Conservation (phyloP, 2,797 vertebrate genomes). For the Lithobates sylvaticus region DNA sequence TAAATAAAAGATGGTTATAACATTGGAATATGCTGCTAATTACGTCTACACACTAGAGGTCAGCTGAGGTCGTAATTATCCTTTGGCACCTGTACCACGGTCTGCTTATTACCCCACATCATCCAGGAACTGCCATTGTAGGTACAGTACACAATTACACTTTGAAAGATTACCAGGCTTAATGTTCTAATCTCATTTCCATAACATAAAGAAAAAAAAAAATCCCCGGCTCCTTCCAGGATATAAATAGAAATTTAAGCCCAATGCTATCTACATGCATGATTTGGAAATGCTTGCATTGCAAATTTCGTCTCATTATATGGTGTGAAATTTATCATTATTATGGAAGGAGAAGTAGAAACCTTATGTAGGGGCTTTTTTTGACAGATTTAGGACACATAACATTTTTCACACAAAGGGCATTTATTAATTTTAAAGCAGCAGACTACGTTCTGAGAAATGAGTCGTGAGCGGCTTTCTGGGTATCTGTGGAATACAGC, state of each 20-base stretch:
- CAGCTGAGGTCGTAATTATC: slow-evolving; percentile 33
- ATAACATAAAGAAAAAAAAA: slow-evolving; percentile 42
- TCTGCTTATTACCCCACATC: background rate
- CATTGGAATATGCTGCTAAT: background rate
- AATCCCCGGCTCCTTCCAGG: slow-evolving; percentile 25
- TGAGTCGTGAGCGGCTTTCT: slow-evolving; percentile 22
- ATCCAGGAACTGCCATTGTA: background rate
- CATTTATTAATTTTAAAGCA: slow-evolving; percentile 62
- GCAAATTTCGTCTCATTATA: slow-evolving; percentile 61
- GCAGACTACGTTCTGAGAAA: slow-evolving; percentile 43
- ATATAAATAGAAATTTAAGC: slow-evolving; percentile 59
- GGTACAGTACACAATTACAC: slow-evolving; percentile 13
- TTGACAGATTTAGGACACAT: slow-evolving; percentile 63
- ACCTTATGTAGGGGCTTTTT: slow-evolving; percentile 56
- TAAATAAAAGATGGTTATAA: background rate
- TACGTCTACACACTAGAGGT: background rate
- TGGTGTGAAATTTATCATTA: slow-evolving; percentile 63
- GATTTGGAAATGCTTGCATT: slow-evolving; percentile 59
- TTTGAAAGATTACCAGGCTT: slow-evolving; percentile 24
- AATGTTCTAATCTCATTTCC: slow-evolving; percentile 37
- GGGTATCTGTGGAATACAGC: slow-evolving; percentile 8
- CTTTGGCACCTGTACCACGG: background rate
- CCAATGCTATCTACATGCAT: slow-evolving; percentile 45
- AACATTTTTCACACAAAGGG: slow-evolving; percentile 62
- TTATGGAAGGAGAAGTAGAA: slow-evolving; percentile 47